Conservation (phyloP, 2,113 vertebrate species). For the Psephotus haematonotus region DNA sequence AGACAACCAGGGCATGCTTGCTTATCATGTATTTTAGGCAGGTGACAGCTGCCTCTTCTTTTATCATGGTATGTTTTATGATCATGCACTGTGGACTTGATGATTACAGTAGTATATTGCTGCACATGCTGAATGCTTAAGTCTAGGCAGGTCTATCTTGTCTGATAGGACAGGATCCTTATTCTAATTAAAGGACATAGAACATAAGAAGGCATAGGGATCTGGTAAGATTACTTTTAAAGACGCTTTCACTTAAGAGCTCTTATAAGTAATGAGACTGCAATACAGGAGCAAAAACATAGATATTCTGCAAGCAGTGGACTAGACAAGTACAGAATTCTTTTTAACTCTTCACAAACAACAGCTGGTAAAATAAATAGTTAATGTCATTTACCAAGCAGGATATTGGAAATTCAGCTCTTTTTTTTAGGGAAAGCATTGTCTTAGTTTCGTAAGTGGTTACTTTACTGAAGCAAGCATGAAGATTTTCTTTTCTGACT, state of each 20-base stretch:
- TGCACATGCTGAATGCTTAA: background rate
- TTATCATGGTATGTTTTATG: background rate
- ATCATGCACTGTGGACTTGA: background rate
- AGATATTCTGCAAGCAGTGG: background rate
- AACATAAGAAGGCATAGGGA: slow-evolving; percentile 20
- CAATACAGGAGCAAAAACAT: background rate
- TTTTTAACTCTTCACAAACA: background rate
- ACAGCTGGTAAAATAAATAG: background rate
- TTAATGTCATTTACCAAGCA: background rate
- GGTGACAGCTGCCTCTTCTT: background rate
- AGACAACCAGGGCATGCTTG: background rate
- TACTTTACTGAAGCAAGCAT: background rate
- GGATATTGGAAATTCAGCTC: background rate
- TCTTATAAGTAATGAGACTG: slow-evolving; percentile 24
- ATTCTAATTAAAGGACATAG: slow-evolving; percentile 47
- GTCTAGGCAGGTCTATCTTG: background rate
- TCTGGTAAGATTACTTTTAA: slow-evolving; percentile 47
- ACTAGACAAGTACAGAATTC: background rate
- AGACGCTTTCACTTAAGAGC: slow-evolving; percentile 51
- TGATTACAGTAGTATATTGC: background rate
- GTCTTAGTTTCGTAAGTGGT: background rate
- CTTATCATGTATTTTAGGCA: background rate
- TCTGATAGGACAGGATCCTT: slow-evolving; percentile 7
- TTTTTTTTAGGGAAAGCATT: background rate
- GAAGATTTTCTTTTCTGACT: background rate